Percentiles rank a stretch among this genome's conserved stretches.
Conservation (phyloP, 2,888 invertebrate genomes). For the Plebejus argus region DNA sequence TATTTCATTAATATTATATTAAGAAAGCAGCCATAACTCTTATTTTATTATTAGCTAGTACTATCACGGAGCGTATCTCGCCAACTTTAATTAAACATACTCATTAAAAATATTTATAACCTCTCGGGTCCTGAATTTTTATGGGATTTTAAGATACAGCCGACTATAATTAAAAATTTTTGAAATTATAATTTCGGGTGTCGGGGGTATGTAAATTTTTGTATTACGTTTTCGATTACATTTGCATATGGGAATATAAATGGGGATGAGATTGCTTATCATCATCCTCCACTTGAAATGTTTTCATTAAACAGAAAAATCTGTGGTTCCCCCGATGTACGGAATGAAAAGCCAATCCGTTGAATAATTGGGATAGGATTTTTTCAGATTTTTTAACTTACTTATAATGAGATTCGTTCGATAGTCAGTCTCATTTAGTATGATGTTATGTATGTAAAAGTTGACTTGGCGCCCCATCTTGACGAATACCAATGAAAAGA, state of each 20-base stretch:
- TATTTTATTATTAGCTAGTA: conserved; percentile 48
- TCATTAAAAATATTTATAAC: conserved; percentile 76
- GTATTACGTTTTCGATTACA: conserved; percentile 27
- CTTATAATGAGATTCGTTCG: background rate
- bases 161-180: conserved; percentile 44
- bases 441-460: no score
- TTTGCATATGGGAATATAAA: conserved; percentile 30
- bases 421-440: no score
- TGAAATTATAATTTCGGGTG: conserved; percentile 43
- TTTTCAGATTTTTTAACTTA: background rate
- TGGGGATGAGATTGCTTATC: conserved; percentile 35
- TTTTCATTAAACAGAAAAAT: conserved; percentile 6
- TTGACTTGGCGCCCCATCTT: no score
- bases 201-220: conserved; percentile 17
- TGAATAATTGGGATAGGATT: background rate
- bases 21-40: conserved; percentile 39
- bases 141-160: conserved; percentile 61
- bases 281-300: conserved; percentile 9
- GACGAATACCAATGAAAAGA: no score
- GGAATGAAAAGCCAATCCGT: background rate
- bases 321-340: background rate
- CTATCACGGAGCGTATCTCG: conserved; percentile 51
- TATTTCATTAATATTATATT: conserved; percentile 35
- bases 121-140: conserved; percentile 67
- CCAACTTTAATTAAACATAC: conserved; percentile 68